Base-by-base conservation (phyloP, 2,888 invertebrate species). In the Sarcophaga caerulescens region DNA sequence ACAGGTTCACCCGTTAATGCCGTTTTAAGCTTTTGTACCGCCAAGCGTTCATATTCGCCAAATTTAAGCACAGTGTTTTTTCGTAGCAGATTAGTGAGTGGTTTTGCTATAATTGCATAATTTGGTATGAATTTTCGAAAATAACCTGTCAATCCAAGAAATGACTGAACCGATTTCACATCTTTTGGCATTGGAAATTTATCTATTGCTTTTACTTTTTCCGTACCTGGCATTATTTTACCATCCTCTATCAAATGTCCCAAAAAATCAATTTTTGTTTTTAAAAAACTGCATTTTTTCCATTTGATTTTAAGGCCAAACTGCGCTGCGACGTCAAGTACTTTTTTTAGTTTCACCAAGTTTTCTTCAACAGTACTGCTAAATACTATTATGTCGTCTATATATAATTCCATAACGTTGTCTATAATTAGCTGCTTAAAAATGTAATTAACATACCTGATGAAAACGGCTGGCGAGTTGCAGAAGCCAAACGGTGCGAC, bases 381-480 rank as follows among this genome's bases (percentile, higher is more conserved):
- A 57, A 25, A 79, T 52, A 21, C 71, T 44, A 83, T 25, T n/a
- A 85, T 85, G 23, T 84, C 81, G 47, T 83, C 85, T 71, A 87
- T 78, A 60, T 87, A 81, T 11, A 82, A 47, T n/a, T 78, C 57
- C 68, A 75, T 77, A 35, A 69, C 44, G 57, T 77, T 71, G 62
- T 70, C 52, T 35, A 60, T 74, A 14, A 88, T 75, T 6, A 84
- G 17, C 3, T 81, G 8, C 52, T 75, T 79, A 63, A 88, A 88
- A 57, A 88, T 74, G 25, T 76, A 57, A 12, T 60, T 87, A 12
- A 88, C 35, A 23, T 65, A 88, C 11, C 85, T 45, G 1, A 87
- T 68, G 21, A 88, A 85, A 10, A 57, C 73, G 14, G 81, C 82
- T 5, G 88, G 85, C 8, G 88, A 88, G 59, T 85, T 88, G 14